Evolutionary conservation across 2,797 vertebrate genomes (phyloP).

Genomic region (Pantherophis alleghaniensis): DNA sequence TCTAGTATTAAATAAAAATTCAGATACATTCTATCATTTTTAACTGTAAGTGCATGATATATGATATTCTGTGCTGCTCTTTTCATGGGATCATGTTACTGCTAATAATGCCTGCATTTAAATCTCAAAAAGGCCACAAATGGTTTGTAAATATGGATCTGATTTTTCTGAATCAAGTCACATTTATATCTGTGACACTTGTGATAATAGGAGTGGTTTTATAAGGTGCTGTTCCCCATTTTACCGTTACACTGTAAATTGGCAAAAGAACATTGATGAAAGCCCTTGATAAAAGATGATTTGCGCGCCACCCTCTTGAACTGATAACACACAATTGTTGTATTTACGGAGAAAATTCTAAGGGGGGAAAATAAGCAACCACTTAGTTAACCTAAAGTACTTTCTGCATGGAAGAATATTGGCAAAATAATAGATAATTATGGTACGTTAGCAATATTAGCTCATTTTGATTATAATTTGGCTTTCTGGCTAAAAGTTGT

Average conservation of each 20-base stretch:
- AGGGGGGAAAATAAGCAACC: background rate
- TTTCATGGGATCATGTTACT: background rate
- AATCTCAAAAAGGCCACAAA: background rate
- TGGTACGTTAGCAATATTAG: background rate
- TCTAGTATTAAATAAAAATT: background rate
- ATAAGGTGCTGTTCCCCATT: background rate
- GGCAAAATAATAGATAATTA: background rate
- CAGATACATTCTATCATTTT: background rate
- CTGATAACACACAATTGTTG: background rate
- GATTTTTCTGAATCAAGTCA: background rate
- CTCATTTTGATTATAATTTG: background rate
- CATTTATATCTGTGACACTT: background rate
- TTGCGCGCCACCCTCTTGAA: background rate
- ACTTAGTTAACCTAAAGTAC: background rate
- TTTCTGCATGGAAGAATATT: background rate
- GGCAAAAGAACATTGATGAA: background rate
- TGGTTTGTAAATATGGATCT: background rate
- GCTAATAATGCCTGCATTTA: background rate
- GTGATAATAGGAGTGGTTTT: background rate
- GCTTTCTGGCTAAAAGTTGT: background rate
- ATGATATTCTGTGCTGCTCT: background rate
- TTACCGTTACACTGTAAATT: background rate
- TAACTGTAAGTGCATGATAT: background rate
- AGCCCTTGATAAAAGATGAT: background rate
- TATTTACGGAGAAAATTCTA: background rate